Evolutionary conservation across 2,797 vertebrate species (phyloP).

Genomic region (Eospalax fontanierii): DNA sequence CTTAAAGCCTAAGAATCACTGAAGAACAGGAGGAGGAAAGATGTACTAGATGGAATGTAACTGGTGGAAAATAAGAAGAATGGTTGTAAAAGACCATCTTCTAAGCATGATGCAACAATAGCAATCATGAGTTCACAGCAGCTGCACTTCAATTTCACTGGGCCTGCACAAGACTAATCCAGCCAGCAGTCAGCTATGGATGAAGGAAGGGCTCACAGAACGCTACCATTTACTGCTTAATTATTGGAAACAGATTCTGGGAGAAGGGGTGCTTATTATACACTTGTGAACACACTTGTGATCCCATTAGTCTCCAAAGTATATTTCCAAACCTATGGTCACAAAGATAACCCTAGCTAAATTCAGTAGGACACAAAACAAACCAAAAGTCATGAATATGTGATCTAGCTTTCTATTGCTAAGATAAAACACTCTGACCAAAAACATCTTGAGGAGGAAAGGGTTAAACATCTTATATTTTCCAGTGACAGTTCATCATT

Average conservation of each 20-base stretch:
- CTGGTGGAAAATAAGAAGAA: neutral
- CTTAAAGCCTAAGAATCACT: neutral
- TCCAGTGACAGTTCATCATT: too few relatives aligned
- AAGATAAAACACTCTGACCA: too few relatives aligned
- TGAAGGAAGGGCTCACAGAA: neutral
- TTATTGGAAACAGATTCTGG: neutral
- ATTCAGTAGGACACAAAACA: neutral
- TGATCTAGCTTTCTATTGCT: too few relatives aligned
- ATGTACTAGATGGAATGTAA: neutral
- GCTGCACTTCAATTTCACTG: neutral
- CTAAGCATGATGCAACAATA: neutral
- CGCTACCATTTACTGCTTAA: neutral
- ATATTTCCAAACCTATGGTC: neutral
- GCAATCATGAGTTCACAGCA: neutral
- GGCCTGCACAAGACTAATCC: neutral
- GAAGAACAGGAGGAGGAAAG: neutral
- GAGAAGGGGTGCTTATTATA: neutral
- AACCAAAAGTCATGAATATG: neutral
- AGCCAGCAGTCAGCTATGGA: neutral
- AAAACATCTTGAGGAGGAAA: too few relatives aligned
- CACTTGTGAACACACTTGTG: neutral
- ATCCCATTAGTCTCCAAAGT: neutral
- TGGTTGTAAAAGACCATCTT: neutral
- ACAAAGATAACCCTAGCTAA: neutral
- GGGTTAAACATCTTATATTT: too few relatives aligned